phyloP scores from a whole-genome alignment of 2,113 vertebrate species.

The Gopherus evgoodei region DNA sequence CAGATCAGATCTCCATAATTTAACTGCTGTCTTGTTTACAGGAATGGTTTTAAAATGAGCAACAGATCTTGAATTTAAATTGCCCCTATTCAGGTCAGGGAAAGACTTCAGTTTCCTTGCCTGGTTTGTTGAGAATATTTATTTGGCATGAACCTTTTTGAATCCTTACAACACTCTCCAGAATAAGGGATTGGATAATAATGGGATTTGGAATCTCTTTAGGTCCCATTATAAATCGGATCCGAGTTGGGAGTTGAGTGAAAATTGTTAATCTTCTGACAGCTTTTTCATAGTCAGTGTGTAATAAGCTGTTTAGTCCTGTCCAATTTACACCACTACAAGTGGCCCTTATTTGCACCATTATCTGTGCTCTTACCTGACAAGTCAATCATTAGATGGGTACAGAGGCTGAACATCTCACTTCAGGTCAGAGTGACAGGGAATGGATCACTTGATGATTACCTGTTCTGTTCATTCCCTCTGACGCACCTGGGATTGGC shows the following conservation, averaged over 20 bases:
- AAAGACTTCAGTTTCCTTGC: not conserved
- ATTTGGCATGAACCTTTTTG: not conserved
- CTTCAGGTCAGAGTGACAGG: not conserved
- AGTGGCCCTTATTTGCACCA: not conserved
- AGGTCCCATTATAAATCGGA: rapidly evolving
- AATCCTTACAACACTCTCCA: not conserved
- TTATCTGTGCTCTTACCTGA: not conserved
- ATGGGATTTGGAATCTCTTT: not conserved
- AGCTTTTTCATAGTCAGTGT: not conserved
- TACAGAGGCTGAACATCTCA: not conserved
- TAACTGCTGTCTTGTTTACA: not conserved
- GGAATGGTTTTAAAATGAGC: not conserved
- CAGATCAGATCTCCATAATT: not conserved
- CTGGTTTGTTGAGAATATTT: not conserved
- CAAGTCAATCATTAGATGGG: not conserved
- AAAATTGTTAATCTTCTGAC: not conserved
- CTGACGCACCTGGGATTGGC: too few species aligned
- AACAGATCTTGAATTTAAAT: not conserved
- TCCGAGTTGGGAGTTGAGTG: not conserved
- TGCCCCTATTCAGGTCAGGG: not conserved
- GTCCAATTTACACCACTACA: not conserved
- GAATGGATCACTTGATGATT: too few species aligned
- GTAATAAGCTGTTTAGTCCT: not conserved
- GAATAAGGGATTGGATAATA: not conserved
- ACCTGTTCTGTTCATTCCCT: too few species aligned